Conservation (phyloP, 2,797 vertebrate genomes). For the Taeniopygia guttata region DNA sequence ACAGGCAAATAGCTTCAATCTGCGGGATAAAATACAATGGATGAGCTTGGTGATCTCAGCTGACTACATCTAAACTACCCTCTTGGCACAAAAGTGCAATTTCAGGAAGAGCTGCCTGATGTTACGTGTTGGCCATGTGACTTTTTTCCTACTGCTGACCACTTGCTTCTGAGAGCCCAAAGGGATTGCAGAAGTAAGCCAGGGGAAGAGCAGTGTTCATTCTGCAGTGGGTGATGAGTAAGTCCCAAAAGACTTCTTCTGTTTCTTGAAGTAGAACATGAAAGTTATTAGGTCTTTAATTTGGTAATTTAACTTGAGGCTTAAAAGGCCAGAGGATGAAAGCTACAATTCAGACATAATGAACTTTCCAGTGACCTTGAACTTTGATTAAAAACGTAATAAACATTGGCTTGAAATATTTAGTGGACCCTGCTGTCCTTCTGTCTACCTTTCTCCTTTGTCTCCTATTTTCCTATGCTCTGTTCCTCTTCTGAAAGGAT, state of each 20-base stretch:
- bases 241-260: neutral
- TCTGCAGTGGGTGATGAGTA: neutral
- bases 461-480: neutral
- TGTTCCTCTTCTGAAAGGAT: neutral
- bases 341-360: neutral
- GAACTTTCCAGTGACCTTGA: neutral
- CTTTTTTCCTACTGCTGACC: neutral
- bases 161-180: neutral
- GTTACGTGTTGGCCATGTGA: neutral
- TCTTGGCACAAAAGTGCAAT: neutral
- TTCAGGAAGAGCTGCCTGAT: neutral
- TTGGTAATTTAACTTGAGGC: neutral
- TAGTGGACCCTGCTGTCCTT: neutral
- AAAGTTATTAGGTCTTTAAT: neutral
- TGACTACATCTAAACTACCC: neutral
- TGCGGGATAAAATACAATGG: neutral
- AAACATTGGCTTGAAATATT: neutral
- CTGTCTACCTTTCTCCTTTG: neutral
- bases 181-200: neutral
- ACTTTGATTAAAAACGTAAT: neutral
- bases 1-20: neutral
- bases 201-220: neutral
- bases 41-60: neutral
- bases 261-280: constrained; percentile 4
- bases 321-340: neutral